Percentiles rank a stretch among this genome's conserved stretches.
Conservation (phyloP, 2,113 vertebrate genomes). For the Rhabdomys dilectus region DNA sequence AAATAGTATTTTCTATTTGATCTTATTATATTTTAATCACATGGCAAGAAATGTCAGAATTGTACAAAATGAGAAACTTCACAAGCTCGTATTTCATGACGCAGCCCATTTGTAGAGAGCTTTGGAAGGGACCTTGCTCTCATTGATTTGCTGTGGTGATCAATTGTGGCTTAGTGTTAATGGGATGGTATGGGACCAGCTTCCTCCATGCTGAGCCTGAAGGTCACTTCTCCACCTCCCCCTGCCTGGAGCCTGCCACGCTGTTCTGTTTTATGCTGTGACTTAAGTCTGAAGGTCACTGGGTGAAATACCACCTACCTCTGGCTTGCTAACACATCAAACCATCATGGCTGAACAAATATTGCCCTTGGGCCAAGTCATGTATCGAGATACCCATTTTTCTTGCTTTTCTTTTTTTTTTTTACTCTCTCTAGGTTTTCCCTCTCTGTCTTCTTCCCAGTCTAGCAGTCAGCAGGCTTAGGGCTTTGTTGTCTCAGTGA, state of each 20-base stretch:
- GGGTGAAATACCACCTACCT: not conserved
- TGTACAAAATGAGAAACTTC: slow-evolving; percentile 80
- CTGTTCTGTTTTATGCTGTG: not conserved
- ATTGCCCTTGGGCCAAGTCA: slow-evolving; percentile 36
- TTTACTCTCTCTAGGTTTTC: not conserved
- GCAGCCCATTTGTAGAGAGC: slow-evolving; percentile 54
- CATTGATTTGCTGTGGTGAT: slow-evolving; percentile 62
- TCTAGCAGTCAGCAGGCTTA: not conserved
- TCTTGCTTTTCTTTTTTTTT: not conserved
- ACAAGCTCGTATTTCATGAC: slow-evolving; percentile 77
- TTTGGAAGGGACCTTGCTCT: slow-evolving; percentile 57
- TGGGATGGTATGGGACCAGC: not conserved
- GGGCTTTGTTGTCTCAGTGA: not conserved
- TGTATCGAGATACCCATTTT: slow-evolving; percentile 49
- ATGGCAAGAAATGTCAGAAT: slow-evolving; percentile 81
- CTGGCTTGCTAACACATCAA: slow-evolving; percentile 6
- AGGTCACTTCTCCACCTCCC: slow-evolving; percentile 13
- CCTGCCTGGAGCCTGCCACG: not conserved
- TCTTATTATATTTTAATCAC: slow-evolving; percentile 85
- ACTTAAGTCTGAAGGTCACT: slow-evolving; percentile 51
- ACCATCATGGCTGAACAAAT: slow-evolving; percentile 22
- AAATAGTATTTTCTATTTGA: slow-evolving; percentile 83
- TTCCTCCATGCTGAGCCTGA: not conserved
- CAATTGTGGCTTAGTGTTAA: slow-evolving; percentile 53
- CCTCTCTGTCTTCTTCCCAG: not conserved